Conservation (phyloP, 2,113 vertebrate genomes). For the Chionis minor region DNA sequence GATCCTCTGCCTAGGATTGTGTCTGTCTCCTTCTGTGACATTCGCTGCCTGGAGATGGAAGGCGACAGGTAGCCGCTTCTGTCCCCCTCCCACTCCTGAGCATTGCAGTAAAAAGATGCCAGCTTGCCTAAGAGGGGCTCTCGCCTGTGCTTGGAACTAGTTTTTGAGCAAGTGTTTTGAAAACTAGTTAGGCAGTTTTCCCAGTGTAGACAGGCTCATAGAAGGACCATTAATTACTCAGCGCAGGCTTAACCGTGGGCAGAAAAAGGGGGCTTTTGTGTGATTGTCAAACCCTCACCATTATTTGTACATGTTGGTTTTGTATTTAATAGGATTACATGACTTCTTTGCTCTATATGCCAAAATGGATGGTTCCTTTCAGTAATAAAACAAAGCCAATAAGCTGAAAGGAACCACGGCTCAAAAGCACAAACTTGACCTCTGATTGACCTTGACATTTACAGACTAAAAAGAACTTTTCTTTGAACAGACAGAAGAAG, state of each 20-base stretch:
- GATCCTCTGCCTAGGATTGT: not conserved
- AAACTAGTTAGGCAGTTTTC: conserved; percentile 50
- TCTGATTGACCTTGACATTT: conserved; percentile 75
- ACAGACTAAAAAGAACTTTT: conserved; percentile 53
- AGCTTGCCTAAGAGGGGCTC: not conserved
- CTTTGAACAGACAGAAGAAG: conserved; percentile 65
- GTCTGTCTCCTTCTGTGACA: not conserved
- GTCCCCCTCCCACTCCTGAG: not conserved
- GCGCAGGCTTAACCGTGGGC: not conserved
- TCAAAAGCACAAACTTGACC: conserved; percentile 72
- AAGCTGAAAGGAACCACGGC: conserved; percentile 64
- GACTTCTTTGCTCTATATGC: conserved; percentile 67
- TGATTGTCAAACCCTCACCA: conserved; percentile 42
- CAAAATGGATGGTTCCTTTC: conserved; percentile 74
- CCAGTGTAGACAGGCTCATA: conserved; percentile 1
- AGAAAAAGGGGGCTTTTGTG: conserved; percentile 58
- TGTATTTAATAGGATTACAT: conserved; percentile 68
- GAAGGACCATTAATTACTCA: conserved; percentile 55
- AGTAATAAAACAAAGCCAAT: conserved; percentile 76
- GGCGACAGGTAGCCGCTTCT: rapidly evolving
- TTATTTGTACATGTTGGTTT: conserved; percentile 74
- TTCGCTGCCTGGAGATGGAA: not conserved
- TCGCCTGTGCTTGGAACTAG: not conserved
- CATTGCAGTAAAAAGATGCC: not conserved
- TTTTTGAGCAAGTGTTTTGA: not conserved